These are phyloP conservation scores for Xenopus borealis DNA, from an alignment of 2,113 vertebrate genomes.

Conservation along the genomic window DNA sequence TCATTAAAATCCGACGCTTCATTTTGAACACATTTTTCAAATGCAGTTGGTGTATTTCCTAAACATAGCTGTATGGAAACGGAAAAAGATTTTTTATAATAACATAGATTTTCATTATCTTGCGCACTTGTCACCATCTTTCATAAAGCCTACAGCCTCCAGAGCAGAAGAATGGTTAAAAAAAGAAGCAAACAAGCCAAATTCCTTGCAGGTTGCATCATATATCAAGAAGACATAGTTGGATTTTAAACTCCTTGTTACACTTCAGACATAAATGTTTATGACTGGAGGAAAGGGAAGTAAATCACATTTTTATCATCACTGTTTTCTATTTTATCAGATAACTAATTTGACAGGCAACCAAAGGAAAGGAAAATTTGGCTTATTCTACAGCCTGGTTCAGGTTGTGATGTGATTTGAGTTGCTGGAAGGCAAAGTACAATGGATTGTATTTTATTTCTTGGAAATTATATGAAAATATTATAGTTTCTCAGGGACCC, in stretches of 20 bases:
- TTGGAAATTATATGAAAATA: constrained; percentile 44
- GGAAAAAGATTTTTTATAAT: neutral
- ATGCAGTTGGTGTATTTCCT: neutral
- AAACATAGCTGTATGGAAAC: neutral
- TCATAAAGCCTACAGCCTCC: constrained; percentile 5
- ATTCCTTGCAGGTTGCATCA: neutral
- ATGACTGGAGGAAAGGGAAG: constrained; percentile 45
- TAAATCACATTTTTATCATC: constrained; percentile 55
- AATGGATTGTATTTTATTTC: constrained; percentile 51
- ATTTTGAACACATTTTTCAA: neutral
- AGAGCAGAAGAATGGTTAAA: constrained; percentile 14
- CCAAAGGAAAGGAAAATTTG: constrained; percentile 49
- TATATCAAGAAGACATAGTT: constrained; percentile 9
- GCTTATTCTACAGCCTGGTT: constrained; percentile 54
- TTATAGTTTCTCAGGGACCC: constrained; percentile 52
- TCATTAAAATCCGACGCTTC: neutral
- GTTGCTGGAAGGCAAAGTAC: constrained; percentile 52
- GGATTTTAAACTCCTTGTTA: constrained; percentile 24
- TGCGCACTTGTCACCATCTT: neutral
- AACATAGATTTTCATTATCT: neutral
- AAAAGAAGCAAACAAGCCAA: neutral
- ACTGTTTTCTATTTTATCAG: constrained; percentile 54
- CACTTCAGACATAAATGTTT: constrained; percentile 43
- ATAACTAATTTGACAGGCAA: constrained; percentile 58
- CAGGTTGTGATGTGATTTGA: constrained; percentile 50